phyloP scores from a whole-genome alignment of 2,797 vertebrate genomes.

The Salmo trutta region DNA sequence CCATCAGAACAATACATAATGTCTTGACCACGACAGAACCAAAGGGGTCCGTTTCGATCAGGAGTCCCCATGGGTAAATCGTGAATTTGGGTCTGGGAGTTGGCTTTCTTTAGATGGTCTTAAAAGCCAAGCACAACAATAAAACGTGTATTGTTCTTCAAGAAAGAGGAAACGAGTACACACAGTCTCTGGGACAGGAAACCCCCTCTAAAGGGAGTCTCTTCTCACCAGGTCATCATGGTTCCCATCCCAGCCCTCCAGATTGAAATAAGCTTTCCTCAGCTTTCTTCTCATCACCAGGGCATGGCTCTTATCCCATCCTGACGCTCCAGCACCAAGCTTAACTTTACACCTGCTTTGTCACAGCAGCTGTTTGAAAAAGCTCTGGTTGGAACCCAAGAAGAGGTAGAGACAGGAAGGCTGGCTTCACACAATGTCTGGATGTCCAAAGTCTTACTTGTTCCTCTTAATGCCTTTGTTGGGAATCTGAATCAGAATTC shows the following conservation, averaged over 20 bases:
- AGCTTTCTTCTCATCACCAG: not conserved
- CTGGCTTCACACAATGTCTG: not conserved
- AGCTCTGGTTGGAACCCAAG: not conserved
- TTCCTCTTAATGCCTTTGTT: not conserved
- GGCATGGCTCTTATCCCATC: too few species aligned
- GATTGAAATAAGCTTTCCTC: not conserved
- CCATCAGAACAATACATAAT: not conserved
- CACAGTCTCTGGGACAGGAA: too few species aligned
- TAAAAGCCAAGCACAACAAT: not conserved
- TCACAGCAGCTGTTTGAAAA: not conserved
- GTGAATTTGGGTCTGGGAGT: not conserved
- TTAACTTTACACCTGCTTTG: not conserved
- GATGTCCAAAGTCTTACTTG: not conserved
- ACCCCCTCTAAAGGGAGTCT: not conserved
- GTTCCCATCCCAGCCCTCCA: not conserved
- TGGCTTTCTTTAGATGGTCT: not conserved
- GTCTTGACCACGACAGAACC: not conserved
- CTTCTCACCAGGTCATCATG: not conserved
- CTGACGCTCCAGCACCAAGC: not conserved
- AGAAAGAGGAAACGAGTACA: not conserved
- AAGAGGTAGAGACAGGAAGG: not conserved
- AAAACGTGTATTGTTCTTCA: not conserved
- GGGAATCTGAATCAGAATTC: too few species aligned
- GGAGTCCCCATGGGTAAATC: not conserved
- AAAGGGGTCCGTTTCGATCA: not conserved